Evolutionary conservation across 2,888 invertebrate genomes (phyloP).

Genomic region (Dasypogon diadema): DNA sequence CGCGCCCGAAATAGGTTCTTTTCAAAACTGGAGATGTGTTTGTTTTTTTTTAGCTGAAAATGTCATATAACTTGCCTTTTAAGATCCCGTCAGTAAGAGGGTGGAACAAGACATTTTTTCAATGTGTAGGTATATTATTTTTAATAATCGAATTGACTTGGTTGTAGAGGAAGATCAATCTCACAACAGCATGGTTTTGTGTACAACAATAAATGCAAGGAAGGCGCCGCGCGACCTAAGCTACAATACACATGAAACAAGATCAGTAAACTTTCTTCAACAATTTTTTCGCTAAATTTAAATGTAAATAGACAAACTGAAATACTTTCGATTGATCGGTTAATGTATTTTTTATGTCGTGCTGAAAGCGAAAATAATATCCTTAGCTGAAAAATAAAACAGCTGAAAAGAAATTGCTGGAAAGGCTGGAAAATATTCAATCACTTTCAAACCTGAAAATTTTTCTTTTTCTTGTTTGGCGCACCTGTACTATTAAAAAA

Average conservation of each 20-base stretch:
- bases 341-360: conserved; percentile 38
- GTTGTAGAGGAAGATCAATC: conserved; percentile 52
- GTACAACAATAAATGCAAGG: conserved; percentile 54
- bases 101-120: conserved; percentile 41
- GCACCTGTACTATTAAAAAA: background rate
- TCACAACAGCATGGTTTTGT: conserved; percentile 56
- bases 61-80: conserved; percentile 55
- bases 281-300: conserved; percentile 12
- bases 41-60: conserved; percentile 48
- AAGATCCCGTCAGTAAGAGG: conserved; percentile 51
- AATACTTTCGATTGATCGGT: conserved; percentile 27
- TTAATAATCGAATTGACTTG: conserved; percentile 31
- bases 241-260: conserved; percentile 57
- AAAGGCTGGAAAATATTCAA: conserved; percentile 38
- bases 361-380: conserved; percentile 37
- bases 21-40: conserved; percentile 38
- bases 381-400: conserved; percentile 56
- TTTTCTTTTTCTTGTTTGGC: background rate
- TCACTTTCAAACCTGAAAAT: conserved; percentile 48
- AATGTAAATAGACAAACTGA: conserved; percentile 34
- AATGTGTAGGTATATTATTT: conserved; percentile 13
- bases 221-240: conserved; percentile 56
- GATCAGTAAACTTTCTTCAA: conserved; percentile 53
- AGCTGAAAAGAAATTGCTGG: conserved; percentile 55
- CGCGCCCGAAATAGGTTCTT: background rate